Percentiles rank a stretch among this genome's conserved stretches.
phyloP scores from a whole-genome alignment of 2,797 vertebrate species.

The Pseudomugil tenellus region DNA sequence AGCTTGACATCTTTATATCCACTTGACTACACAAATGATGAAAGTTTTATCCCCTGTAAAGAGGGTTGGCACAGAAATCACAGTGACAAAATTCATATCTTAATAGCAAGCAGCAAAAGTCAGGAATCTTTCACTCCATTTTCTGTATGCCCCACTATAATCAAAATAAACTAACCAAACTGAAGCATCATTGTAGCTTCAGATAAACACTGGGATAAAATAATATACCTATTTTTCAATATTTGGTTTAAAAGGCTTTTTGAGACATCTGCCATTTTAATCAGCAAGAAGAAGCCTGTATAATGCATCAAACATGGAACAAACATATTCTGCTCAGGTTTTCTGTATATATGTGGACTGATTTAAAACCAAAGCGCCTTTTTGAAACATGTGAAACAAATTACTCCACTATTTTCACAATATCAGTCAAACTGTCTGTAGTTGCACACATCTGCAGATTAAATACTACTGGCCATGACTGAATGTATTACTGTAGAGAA shows the following conservation, averaged over 20 bases:
- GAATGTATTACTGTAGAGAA: constrained; percentile 1
- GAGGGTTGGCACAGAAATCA: constrained; percentile 5
- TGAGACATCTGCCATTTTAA: neutral
- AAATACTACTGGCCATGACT: neutral
- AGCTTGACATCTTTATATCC: neutral
- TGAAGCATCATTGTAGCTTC: neutral
- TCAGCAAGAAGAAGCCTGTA: neutral
- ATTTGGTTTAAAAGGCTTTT: neutral
- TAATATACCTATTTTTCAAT: neutral
- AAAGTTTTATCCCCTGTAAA: neutral
- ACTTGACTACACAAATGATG: neutral
- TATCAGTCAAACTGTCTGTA: constrained; percentile 4
- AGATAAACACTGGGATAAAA: neutral
- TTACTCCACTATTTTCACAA: neutral
- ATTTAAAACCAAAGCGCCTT: constrained; percentile 1
- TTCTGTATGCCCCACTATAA: neutral
- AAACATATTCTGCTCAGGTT: neutral
- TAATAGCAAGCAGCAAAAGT: neutral
- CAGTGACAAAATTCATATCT: neutral
- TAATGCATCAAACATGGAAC: constrained; percentile 10
- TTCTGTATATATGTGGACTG: neutral
- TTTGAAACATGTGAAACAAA: neutral
- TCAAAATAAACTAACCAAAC: neutral
- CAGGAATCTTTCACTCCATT: neutral
- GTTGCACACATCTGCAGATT: too few species aligned